These are phyloP conservation scores for Muscicapa striata DNA, from an alignment of 2,797 vertebrate genomes.

Conservation along the genomic window DNA sequence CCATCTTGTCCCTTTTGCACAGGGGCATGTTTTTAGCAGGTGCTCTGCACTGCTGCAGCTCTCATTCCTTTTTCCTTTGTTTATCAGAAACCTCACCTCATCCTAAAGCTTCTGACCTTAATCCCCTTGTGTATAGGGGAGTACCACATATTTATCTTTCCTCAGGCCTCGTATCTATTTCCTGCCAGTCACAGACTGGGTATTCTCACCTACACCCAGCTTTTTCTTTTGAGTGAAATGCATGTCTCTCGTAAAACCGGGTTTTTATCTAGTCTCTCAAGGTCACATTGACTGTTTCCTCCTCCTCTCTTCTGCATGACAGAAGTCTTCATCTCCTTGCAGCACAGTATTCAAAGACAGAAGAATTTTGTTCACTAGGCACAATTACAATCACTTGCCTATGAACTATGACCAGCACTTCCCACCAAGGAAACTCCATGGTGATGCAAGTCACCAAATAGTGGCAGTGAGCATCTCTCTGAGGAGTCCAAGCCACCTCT, in stretches of 20 bases:
- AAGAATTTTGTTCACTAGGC: background rate
- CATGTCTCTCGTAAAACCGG: background rate
- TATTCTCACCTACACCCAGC: background rate
- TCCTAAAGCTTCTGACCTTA: background rate
- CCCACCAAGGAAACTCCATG: background rate
- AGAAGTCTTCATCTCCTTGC: background rate
- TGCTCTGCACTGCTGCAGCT: background rate
- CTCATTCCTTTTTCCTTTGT: background rate
- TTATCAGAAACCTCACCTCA: background rate
- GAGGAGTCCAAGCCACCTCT: background rate
- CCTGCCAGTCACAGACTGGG: background rate
- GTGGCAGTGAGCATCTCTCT: background rate
- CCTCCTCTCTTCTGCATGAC: background rate
- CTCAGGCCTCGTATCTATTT: background rate
- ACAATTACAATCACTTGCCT: background rate
- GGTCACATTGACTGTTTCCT: background rate
- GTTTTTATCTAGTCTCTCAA: constrained; percentile 20
- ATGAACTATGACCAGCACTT: background rate
- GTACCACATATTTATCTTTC: background rate
- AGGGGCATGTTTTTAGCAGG: background rate
- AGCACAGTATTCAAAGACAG: background rate
- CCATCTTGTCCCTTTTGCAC: background rate
- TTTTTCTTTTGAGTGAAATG: background rate
- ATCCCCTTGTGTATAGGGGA: background rate
- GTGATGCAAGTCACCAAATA: background rate